These are phyloP conservation scores for Octodon degus DNA, from an alignment of 2,113 vertebrate genomes.

Conservation along the genomic window DNA sequence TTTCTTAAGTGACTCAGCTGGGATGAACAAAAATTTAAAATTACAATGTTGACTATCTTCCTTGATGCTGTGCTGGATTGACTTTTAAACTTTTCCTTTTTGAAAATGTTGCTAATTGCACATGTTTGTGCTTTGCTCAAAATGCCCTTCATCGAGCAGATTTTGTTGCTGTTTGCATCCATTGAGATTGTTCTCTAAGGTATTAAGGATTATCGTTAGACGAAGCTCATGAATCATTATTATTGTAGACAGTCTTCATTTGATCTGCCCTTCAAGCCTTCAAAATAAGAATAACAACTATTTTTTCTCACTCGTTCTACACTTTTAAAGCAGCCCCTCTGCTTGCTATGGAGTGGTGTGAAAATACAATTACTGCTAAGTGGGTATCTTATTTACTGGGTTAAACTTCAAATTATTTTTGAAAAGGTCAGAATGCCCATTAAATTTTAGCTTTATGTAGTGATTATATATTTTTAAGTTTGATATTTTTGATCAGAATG, in stretches of 20 bases:
- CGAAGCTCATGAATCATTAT: conserved; percentile 72
- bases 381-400: neutral
- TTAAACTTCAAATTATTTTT: conserved; percentile 62
- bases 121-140: neutral
- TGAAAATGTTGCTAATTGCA: neutral
- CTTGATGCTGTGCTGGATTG: neutral
- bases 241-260: conserved; percentile 69
- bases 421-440: conserved; percentile 52
- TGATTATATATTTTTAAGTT: neutral
- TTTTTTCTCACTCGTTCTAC: conserved; percentile 69
- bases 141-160: conserved; percentile 1
- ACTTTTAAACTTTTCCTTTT: neutral
- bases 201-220: conserved; percentile 62
- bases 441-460: conserved; percentile 54
- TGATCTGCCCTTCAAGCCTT: conserved; percentile 76
- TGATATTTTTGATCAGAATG: conserved; percentile 63
- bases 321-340: conserved; percentile 49
- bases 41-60: neutral
- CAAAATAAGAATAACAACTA: conserved; percentile 70
- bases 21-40: conserved; percentile 30
- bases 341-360: conserved; percentile 27
- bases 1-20: neutral
- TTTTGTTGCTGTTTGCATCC: conserved; percentile 42
- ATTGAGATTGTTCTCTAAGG: conserved; percentile 48
- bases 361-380: conserved; percentile 46